phyloP scores from a whole-genome alignment of 2,113 vertebrate genomes.

The Silurus asotus region DNA sequence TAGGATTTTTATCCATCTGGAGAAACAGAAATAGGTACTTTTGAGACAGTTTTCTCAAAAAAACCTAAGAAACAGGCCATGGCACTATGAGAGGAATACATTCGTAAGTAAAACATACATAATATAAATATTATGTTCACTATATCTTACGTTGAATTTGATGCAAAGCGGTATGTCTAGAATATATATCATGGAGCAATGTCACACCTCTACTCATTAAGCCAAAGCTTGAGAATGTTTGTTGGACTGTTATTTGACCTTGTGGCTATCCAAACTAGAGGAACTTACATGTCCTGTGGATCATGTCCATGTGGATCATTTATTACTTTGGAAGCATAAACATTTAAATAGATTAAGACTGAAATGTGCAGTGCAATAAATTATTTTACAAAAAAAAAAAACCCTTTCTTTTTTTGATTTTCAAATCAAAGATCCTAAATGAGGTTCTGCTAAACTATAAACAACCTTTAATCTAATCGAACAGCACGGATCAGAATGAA shows the following conservation, averaged over 20 bases:
- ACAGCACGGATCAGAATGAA: neutral
- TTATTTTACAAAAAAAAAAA: neutral
- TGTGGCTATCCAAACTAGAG: neutral
- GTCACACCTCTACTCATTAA: neutral
- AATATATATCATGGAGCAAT: neutral
- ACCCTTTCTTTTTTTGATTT: neutral
- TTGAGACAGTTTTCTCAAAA: neutral
- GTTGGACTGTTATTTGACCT: neutral
- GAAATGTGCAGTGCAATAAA: neutral
- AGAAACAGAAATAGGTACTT: neutral
- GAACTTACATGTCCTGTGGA: neutral
- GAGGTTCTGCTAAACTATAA: constrained; percentile 19
- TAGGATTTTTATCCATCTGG: neutral
- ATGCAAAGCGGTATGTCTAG: neutral
- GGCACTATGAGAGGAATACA: neutral
- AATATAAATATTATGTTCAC: too few species aligned
- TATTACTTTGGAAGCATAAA: neutral
- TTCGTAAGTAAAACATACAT: neutral
- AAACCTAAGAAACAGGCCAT: neutral
- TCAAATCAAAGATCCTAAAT: neutral
- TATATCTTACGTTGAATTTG: too few species aligned
- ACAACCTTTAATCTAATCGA: neutral
- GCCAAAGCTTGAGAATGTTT: neutral
- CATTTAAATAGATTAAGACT: neutral
- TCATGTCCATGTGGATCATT: neutral